phyloP scores from a whole-genome alignment of 2,888 invertebrate species.

The Tipula confusa region DNA sequence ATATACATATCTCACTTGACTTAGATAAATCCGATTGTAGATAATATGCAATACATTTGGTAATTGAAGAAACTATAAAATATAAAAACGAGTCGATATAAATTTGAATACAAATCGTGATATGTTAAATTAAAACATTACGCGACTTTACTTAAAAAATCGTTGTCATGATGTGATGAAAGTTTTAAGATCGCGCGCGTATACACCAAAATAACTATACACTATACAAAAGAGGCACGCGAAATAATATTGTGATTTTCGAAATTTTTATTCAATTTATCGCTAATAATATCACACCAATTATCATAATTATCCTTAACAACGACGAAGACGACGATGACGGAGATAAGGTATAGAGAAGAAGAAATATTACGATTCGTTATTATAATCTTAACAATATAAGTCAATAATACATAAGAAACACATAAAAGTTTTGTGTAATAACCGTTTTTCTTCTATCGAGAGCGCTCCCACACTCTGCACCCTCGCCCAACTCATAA shows the following conservation, averaged over 20 bases:
- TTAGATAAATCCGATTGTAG: not conserved
- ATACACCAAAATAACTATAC: no score
- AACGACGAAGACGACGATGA: not conserved
- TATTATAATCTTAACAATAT: slow-evolving; percentile 25
- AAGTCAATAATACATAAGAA: slow-evolving; percentile 25
- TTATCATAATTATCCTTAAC: slow-evolving; percentile 7
- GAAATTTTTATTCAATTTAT: not conserved
- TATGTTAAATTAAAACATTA: slow-evolving; percentile 16
- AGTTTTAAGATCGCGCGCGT: not conserved
- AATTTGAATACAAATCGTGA: not conserved
- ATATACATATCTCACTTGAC: not conserved
- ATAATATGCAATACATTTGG: not conserved
- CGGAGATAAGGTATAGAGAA: not conserved
- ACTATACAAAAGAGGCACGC: not conserved
- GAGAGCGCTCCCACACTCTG: not conserved
- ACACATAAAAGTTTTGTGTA: not conserved
- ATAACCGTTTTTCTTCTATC: slow-evolving; percentile 6
- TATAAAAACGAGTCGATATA: not conserved
- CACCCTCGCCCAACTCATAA: not conserved
- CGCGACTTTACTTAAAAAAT: not conserved
- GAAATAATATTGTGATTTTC: not conserved
- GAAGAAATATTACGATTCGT: not conserved
- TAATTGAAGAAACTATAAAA: not conserved
- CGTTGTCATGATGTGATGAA: not conserved
- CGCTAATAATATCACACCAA: slow-evolving; percentile 20